Percentiles rank a stretch among this genome's conserved stretches.
Conservation (phyloP, 2,113 vertebrate genomes). For the Percina caprodes region DNA sequence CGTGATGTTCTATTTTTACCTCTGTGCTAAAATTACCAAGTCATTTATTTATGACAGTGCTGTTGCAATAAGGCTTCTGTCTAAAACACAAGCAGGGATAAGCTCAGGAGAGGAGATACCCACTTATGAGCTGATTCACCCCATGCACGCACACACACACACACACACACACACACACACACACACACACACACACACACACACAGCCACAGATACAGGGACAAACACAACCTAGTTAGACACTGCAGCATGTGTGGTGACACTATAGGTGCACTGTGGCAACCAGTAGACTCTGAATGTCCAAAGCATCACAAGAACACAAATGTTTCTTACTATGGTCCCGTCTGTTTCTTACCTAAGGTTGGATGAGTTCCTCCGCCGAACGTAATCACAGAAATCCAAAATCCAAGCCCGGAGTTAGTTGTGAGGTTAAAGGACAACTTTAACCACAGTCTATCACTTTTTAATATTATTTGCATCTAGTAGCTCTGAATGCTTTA, state of each 20-base stretch:
- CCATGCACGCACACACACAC: background rate
- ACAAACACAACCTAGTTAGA: constrained; percentile 43
- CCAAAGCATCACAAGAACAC: constrained; percentile 6
- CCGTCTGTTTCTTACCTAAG: constrained; percentile 2
- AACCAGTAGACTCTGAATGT: constrained; percentile 18
- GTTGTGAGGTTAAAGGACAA: background rate
- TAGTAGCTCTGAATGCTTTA: background rate
- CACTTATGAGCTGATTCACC: constrained; percentile 36
- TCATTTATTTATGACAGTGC: constrained; percentile 71
- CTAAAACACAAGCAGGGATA: constrained; percentile 47
- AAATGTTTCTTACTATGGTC: background rate
- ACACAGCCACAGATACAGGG: background rate
- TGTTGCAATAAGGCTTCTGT: constrained; percentile 54
- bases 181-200: background rate
- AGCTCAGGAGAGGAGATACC: constrained; percentile 59
- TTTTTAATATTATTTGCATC: background rate
- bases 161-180: background rate
- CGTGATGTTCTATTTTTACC: constrained; percentile 67
- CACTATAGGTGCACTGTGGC: constrained; percentile 10
- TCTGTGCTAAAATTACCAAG: constrained; percentile 65
- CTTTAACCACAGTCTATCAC: background rate
- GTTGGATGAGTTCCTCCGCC: background rate
- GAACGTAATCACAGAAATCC: background rate
- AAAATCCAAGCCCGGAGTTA: background rate
- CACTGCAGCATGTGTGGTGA: constrained; percentile 14